These are phyloP conservation scores for Branchellion lobata DNA, from an alignment of 2,888 invertebrate genomes.

Conservation along the genomic window DNA sequence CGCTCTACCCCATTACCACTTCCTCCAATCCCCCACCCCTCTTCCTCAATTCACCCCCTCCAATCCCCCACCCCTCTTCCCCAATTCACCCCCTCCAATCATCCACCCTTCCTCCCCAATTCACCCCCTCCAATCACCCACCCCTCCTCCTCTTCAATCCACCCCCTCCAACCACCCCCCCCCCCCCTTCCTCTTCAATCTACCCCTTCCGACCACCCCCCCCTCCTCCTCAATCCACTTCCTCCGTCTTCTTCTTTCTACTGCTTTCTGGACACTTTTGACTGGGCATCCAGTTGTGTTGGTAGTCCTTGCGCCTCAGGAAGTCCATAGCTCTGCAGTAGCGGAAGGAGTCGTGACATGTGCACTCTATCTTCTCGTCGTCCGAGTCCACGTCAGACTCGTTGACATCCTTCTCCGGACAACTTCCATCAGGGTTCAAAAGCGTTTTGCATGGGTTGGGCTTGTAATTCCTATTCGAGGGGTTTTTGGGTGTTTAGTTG, in stretches of 20 bases:
- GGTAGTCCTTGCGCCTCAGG: constrained; percentile 25
- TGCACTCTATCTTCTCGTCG: constrained; percentile 36
- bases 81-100: background rate
- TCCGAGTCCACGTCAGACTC: constrained; percentile 38
- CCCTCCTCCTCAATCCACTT: background rate
- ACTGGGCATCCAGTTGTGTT: constrained; percentile 36
- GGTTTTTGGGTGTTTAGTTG: background rate
- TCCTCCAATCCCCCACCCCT: too few relatives aligned
- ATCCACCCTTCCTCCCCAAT: background rate
- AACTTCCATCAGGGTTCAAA: constrained; percentile 19
- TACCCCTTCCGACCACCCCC: too few relatives aligned
- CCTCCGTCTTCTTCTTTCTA: background rate
- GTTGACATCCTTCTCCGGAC: constrained; percentile 40
- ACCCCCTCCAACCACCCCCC: background rate
- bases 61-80: background rate
- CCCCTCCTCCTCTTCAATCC: background rate
- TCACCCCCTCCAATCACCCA: background rate
- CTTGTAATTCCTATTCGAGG: constrained; percentile 18
- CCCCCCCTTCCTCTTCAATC: too few relatives aligned
- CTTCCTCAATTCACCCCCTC: too few relatives aligned
- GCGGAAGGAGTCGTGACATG: constrained; percentile 19
- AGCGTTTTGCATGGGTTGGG: constrained; percentile 37
- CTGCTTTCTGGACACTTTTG: constrained; percentile 2
- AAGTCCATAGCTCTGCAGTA: constrained; percentile 36
- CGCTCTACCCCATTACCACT: too few relatives aligned